Conservation (phyloP, 2,797 vertebrate species). For the Gymnothorax javanicus region DNA sequence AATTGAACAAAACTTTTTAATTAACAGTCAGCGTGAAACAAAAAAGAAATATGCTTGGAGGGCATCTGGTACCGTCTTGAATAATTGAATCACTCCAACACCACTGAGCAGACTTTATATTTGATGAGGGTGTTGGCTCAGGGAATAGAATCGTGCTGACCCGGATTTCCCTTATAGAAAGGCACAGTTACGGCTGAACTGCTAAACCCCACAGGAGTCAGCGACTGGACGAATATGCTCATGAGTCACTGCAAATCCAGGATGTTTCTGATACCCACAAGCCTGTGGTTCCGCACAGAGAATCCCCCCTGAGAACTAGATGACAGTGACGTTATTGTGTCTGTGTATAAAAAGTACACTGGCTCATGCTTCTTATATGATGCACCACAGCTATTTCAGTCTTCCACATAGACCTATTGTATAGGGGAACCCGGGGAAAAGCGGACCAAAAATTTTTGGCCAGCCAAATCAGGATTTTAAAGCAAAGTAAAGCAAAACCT, state of each 20-base stretch:
- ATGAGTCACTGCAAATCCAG: not conserved
- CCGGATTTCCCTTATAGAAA: constrained; percentile 5
- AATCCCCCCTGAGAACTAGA: not conserved
- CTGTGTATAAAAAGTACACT: not conserved
- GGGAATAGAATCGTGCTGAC: constrained; percentile 4
- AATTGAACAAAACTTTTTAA: constrained; percentile 28
- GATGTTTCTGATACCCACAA: not conserved
- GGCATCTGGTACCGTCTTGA: constrained; percentile 11
- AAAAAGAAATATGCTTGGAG: constrained; percentile 8
- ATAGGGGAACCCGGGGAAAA: too few species aligned
- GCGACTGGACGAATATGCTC: not conserved
- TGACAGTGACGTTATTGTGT: not conserved
- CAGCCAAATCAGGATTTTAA: too few species aligned
- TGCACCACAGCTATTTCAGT: not conserved
- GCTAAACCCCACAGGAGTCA: not conserved
- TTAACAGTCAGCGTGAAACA: constrained; percentile 25
- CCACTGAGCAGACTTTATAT: constrained; percentile 20
- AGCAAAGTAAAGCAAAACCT: too few species aligned
- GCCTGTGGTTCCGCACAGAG: not conserved
- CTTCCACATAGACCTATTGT: not conserved
- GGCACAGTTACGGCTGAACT: not conserved
- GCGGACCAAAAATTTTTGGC: too few species aligned
- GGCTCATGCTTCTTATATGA: not conserved
- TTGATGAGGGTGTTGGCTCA: constrained; percentile 22
- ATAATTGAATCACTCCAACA: constrained; percentile 13